These are phyloP conservation scores for Rotaria sp. DNA, from an alignment of 2,888 invertebrate genomes.

Conservation along the genomic window DNA sequence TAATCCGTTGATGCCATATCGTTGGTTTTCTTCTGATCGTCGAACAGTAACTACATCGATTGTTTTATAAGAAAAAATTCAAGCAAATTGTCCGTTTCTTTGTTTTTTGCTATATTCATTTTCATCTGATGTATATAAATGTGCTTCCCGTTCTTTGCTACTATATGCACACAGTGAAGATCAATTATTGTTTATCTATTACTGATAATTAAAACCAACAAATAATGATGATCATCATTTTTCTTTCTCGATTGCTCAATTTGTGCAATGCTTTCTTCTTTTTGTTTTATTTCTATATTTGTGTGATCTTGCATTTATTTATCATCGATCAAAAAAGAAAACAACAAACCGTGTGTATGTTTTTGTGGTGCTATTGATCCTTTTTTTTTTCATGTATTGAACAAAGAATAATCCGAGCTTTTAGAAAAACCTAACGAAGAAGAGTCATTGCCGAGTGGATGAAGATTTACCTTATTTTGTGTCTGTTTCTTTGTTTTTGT, in stretches of 20 bases:
- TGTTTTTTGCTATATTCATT: background rate
- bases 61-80: background rate
- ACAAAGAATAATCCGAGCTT: background rate
- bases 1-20: background rate
- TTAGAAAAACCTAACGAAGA: background rate
- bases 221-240: background rate
- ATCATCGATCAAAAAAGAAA: background rate
- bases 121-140: background rate
- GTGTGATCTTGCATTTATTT: background rate
- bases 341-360: background rate
- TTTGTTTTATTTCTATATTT: background rate
- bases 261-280: slow-evolving; percentile 4
- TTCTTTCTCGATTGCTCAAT: background rate
- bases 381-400: background rate
- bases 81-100: background rate
- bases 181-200: background rate
- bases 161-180: background rate
- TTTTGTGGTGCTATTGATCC: background rate
- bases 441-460: slow-evolving; percentile 17
- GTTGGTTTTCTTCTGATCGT: background rate
- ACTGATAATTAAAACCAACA: background rate
- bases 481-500: background rate
- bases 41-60: background rate
- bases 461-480: background rate
- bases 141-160: background rate